Percentiles rank a stretch among this genome's conserved stretches.
These are phyloP conservation scores for Hemibagrus wyckioides DNA, from an alignment of 2,113 vertebrate genomes.

Conservation along the genomic window DNA sequence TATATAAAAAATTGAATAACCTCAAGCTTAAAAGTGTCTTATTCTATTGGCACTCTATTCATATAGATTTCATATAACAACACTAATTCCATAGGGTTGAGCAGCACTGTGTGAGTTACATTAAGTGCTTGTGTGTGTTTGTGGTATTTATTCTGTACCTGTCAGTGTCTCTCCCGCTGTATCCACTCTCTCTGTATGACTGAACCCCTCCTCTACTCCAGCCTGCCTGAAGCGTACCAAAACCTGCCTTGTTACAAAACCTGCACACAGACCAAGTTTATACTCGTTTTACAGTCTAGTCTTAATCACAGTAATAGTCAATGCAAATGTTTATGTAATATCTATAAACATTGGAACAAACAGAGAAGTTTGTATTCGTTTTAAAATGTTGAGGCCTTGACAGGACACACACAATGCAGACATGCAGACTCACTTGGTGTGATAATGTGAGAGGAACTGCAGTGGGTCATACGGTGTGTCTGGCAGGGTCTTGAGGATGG, in stretches of 20 bases:
- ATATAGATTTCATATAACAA: not conserved
- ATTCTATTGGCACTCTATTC: too few species aligned
- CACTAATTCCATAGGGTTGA: not conserved
- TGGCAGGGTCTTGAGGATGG: conserved; percentile 46
- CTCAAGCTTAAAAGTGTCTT: not conserved
- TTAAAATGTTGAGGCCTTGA: not conserved
- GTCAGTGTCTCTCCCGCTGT: conserved; percentile 50
- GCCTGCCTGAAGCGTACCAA: conserved; percentile 7
- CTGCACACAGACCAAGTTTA: conserved; percentile 41
- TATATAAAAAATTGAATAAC: not conserved
- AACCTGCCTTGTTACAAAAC: conserved; percentile 35
- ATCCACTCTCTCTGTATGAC: conserved; percentile 25
- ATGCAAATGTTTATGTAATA: not conserved
- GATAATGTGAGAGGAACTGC: conserved; percentile 62
- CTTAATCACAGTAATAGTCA: not conserved
- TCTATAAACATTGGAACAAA: not conserved
- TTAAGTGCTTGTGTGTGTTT: not conserved
- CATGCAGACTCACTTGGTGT: conserved; percentile 56
- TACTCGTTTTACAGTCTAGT: not conserved
- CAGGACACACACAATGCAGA: conserved; percentile 25
- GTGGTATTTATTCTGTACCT: conserved; percentile 55
- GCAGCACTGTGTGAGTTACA: not conserved
- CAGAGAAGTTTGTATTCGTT: not conserved
- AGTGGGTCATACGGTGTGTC: conserved; percentile 44
- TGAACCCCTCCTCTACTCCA: conserved; percentile 19